Evolutionary conservation across 2,113 vertebrate genomes (phyloP).

Genomic region (Microcebus griseorufus): DNA sequence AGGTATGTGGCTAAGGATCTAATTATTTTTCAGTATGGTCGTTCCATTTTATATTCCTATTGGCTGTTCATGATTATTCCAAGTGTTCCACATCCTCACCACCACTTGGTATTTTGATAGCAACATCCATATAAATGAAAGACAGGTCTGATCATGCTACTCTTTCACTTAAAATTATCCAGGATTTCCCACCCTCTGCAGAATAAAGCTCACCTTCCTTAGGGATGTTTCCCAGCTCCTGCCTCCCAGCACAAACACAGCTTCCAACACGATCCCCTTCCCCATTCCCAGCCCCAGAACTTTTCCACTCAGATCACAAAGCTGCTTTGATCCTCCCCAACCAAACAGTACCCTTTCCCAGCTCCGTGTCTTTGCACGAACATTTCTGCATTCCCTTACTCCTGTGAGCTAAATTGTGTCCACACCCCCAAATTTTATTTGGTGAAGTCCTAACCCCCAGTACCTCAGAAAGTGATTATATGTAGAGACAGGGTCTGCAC

Average conservation of each 20-base stretch:
- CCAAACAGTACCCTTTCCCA: not conserved
- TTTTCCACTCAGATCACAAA: not conserved
- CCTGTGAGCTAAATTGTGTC: not conserved
- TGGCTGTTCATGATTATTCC: not conserved
- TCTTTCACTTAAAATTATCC: not conserved
- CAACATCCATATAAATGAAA: not conserved
- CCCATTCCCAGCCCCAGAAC: not conserved
- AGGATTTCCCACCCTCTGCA: not conserved
- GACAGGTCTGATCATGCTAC: not conserved
- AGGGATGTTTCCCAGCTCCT: not conserved
- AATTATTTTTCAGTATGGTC: constrained; percentile 29
- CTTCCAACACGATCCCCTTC: not conserved
- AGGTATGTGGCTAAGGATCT: not conserved
- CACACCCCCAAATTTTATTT: rapidly evolving
- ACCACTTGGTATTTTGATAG: not conserved
- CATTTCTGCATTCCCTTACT: not conserved
- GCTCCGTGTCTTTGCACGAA: not conserved
- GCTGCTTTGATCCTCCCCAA: not conserved
- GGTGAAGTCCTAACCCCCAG: not conserved
- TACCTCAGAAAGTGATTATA: not conserved
- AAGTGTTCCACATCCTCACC: not conserved
- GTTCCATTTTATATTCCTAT: not conserved
- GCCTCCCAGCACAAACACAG: not conserved
- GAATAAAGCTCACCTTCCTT: not conserved
- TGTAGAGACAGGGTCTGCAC: not conserved